A percentile compares a stretch with the other conserved stretches of the same genome.
Conservation (phyloP, 2,888 invertebrate genomes). For the Drosophila colorata region DNA sequence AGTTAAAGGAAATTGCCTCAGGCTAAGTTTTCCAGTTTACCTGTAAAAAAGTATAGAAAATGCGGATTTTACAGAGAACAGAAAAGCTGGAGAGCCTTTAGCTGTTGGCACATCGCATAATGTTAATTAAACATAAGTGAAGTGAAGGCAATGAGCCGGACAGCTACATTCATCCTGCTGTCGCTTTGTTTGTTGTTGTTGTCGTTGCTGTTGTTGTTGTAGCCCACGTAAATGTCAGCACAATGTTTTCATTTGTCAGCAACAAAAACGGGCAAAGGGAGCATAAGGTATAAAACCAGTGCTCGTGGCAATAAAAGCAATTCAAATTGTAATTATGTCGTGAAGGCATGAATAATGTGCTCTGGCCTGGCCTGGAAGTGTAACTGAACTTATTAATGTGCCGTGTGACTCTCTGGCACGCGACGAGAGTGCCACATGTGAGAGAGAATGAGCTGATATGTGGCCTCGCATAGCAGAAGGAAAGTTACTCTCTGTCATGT, state of each 20-base stretch:
- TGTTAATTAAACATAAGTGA: conserved; percentile 73
- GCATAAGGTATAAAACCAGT: conserved; percentile 46
- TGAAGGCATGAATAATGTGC: conserved; percentile 75
- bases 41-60: conserved; percentile 44
- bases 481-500: conserved; percentile 47
- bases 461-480: no score
- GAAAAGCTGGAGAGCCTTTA: conserved; percentile 11
- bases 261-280: conserved; percentile 53
- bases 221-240: conserved; percentile 68
- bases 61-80: conserved; percentile 23
- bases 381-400: conserved; percentile 75
- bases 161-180: conserved; percentile 23
- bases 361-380: conserved; percentile 71
- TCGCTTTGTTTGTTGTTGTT: conserved; percentile 1
- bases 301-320: conserved; percentile 70
- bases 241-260: conserved; percentile 77
- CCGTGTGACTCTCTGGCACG: conserved; percentile 55
- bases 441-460: conserved; percentile 40
- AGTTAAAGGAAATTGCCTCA: conserved; percentile 36
- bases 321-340: conserved; percentile 78
- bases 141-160: conserved; percentile 51
- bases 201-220: conserved; percentile 22
- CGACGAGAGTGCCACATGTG: conserved; percentile 43
- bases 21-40: conserved; percentile 30
- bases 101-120: conserved; percentile 60